These are phyloP conservation scores for Pollimyrus isidori DNA, from an alignment of 2,113 vertebrate species.

Conservation along the genomic window DNA sequence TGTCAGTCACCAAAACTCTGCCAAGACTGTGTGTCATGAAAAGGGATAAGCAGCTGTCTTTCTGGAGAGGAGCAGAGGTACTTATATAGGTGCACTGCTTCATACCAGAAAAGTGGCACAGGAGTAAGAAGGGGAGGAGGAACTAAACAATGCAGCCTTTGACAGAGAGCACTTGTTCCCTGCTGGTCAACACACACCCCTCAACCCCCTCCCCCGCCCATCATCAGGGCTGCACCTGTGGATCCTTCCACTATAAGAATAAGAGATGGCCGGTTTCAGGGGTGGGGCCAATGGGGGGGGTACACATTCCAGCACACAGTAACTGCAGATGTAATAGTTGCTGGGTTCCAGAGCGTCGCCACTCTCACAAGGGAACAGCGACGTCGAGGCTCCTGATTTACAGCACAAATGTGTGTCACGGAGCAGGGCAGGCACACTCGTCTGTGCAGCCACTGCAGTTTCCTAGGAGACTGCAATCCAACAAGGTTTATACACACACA, in stretches of 20 bases:
- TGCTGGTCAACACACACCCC: not conserved
- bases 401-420: constrained; percentile 33
- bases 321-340: constrained; percentile 7
- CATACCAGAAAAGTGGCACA: constrained; percentile 11
- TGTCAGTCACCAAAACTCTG: not conserved
- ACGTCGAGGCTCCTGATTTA: not conserved
- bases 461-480: constrained; percentile 30
- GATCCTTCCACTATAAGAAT: not conserved
- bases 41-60: not conserved
- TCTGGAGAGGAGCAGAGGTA: not conserved
- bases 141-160: constrained; percentile 20
- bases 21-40: not conserved
- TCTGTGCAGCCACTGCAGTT: constrained; percentile 19
- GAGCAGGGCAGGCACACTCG: not conserved
- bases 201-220: no score
- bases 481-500: constrained; percentile 26
- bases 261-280: not conserved
- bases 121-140: not conserved
- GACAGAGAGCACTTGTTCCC: constrained; percentile 19
- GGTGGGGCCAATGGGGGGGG: not conserved
- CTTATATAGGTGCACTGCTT: constrained; percentile 23
- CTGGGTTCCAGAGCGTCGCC: not conserved
- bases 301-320: not conserved
- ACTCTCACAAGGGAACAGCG: not conserved
- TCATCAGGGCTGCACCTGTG: not conserved